Evolutionary conservation across 2,888 invertebrate genomes (phyloP).

Genomic region (Mythimna impura): DNA sequence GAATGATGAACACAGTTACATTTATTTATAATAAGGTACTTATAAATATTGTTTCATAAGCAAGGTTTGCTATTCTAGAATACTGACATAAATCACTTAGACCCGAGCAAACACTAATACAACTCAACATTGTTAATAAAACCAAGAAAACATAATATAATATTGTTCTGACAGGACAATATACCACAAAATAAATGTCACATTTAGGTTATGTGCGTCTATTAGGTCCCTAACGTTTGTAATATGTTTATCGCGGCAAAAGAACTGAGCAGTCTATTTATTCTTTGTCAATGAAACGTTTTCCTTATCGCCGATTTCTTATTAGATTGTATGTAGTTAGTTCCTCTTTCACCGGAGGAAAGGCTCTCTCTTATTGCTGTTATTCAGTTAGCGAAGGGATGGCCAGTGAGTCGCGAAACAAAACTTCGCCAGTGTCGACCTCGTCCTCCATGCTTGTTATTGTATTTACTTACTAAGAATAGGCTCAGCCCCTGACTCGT

Average conservation of each 20-base stretch:
- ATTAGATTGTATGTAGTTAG: slow-evolving; percentile 85
- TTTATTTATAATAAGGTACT: too few species aligned
- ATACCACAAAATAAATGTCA: slow-evolving; percentile 49
- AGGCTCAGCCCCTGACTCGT: slow-evolving; percentile 36
- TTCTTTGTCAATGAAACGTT: slow-evolving; percentile 86
- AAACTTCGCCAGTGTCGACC: slow-evolving; percentile 83
- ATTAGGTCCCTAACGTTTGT: slow-evolving; percentile 66
- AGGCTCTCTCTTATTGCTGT: slow-evolving; percentile 80
- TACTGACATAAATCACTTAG: slow-evolving; percentile 29
- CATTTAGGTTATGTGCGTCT: slow-evolving; percentile 58
- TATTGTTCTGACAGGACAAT: slow-evolving; percentile 32
- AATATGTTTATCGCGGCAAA: slow-evolving; percentile 73
- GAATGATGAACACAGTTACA: too few species aligned
- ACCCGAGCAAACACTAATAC: slow-evolving; percentile 23
- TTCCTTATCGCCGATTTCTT: slow-evolving; percentile 85
- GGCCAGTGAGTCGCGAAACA: slow-evolving; percentile 81
- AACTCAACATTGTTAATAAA: slow-evolving; percentile 38
- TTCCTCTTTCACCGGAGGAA: slow-evolving; percentile 72
- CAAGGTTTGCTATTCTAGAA: slow-evolving; percentile 6
- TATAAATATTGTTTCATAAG: not conserved
- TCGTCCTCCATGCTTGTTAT: slow-evolving; percentile 76
- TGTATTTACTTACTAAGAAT: slow-evolving; percentile 70
- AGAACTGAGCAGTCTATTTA: slow-evolving; percentile 80
- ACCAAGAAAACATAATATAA: slow-evolving; percentile 43
- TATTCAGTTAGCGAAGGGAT: slow-evolving; percentile 85